Conservation (phyloP, 2,888 invertebrate species). For the Diarsia rubi region DNA sequence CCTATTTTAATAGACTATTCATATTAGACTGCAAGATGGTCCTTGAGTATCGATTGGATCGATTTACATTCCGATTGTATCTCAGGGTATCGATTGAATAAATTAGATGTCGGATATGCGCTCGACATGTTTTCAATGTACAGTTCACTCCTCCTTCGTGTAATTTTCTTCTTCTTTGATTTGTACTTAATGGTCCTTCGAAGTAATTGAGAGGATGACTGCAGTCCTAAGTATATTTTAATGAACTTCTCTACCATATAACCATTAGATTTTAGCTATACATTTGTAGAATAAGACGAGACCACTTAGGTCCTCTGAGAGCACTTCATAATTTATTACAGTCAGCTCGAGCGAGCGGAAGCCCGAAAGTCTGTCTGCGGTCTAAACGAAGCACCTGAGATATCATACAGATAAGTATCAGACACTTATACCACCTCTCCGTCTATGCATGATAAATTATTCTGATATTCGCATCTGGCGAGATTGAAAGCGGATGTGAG, state of each 20-base stretch:
- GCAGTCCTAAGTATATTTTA: conserved; percentile 16
- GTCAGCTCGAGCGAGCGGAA: conserved; percentile 22
- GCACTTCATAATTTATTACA: conserved; percentile 47
- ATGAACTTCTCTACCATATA: conserved; percentile 19
- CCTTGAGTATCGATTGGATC: conserved; percentile 68
- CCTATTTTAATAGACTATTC: conserved; percentile 58
- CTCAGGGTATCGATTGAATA: conserved; percentile 56
- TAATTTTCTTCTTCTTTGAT: conserved; percentile 48
- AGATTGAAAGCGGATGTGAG: conserved; percentile 38
- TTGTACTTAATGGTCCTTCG: background rate
- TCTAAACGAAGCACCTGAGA: conserved; percentile 31
- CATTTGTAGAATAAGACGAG: conserved; percentile 29
- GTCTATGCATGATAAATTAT: conserved; percentile 31
- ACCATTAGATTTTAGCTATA: conserved; percentile 8
- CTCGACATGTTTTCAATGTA: conserved; percentile 25
- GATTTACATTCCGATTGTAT: conserved; percentile 65
- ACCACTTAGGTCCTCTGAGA: conserved; percentile 29
- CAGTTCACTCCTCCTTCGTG: conserved; percentile 36
- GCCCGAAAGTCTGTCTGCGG: conserved; percentile 22
- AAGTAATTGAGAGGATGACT: background rate
- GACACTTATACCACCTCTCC: conserved; percentile 14
- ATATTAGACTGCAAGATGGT: conserved; percentile 60
- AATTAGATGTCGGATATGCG: conserved; percentile 50
- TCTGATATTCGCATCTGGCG: conserved; percentile 39
- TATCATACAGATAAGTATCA: conserved; percentile 34